Evolutionary conservation across 2,797 vertebrate genomes (phyloP), one percentile per base, ranked within the genome.

Genomic region (Aldrovandia affinis): DNA sequence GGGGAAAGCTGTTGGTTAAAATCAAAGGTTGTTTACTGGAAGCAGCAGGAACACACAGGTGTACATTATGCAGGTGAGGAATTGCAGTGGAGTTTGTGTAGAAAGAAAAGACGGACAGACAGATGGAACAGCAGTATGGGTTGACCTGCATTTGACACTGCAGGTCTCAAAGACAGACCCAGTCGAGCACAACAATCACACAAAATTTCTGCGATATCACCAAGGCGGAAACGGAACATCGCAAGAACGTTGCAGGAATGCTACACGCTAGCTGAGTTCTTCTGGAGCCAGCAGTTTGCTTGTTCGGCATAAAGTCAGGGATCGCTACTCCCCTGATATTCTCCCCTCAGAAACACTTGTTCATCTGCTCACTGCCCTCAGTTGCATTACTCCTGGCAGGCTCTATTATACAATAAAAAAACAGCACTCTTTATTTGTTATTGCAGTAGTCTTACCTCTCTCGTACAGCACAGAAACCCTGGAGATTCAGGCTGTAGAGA

Each of bases 21-120:
- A 44, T 44, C 8, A 14, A 50, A 47, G 9, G 6, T 42, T 78
- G 44, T n/a, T n/a, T 44, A 6, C 42, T 20, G 70, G 70, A 75
- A 42, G 47, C 75, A 44, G 42, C 68, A 73, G 68, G 22, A 22
- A 28, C 68, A 15, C 54, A 42, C 7, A 33, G 75, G 68, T 55
- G 70, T 77, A 77, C 82, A 57, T 68, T 57, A 42, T 83, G 70
- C 68, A 77, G 68, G 22, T 36, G 15, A 36, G 33, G 30, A 73
- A 73, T 36, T 36, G 52, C 81, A 83, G 65, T 83, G 80, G 59
- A 47, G 80, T 44, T 68, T 81, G 33, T 44, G 68, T 33, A 57
- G 81, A 47, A 83, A 42, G 44, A 47, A 30, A 14, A 54, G 63
- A 83, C 65, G 77, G 82, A 83, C 12, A 83, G 36, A 77, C 52